Evolutionary conservation across 2,797 vertebrate species (phyloP).

Genomic region (Ispidina lecontei): DNA sequence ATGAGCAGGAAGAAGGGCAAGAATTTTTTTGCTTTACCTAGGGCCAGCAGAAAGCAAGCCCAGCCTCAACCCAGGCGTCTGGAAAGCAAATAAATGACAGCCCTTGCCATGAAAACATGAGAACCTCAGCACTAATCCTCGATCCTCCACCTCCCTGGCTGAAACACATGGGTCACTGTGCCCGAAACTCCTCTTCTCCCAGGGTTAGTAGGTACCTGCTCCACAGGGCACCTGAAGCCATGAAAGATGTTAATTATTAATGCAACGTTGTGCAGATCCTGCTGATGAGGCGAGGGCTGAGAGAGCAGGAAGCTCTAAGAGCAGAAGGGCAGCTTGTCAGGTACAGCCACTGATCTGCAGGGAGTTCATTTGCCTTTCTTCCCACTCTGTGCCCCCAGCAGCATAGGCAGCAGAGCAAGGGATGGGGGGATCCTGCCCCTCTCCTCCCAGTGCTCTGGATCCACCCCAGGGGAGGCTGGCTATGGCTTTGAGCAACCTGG

Average conservation of each 20-base stretch:
- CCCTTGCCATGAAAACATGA: background rate
- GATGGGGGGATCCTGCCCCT: background rate
- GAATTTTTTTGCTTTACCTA: background rate
- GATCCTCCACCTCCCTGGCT: background rate
- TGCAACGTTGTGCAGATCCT: background rate
- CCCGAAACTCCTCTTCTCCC: background rate
- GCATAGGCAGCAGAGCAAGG: background rate
- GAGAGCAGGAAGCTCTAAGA: background rate
- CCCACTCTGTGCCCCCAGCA: background rate
- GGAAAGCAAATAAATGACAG: background rate
- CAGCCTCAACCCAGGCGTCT: background rate
- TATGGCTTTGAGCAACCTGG: background rate
- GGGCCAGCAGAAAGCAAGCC: background rate
- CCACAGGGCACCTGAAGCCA: too few relatives aligned
- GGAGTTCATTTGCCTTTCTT: background rate
- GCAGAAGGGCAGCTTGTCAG: background rate
- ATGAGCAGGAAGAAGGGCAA: background rate
- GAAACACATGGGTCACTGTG: background rate
- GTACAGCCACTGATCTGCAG: too few relatives aligned
- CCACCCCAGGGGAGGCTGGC: background rate
- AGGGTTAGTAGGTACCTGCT: background rate
- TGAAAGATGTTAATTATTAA: fast-evolving
- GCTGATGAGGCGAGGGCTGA: background rate
- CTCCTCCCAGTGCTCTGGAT: background rate
- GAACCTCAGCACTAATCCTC: background rate